Base-by-base conservation (phyloP, 64 coral and sea anemone species). In the Stichodactyla mertensii region DNA sequence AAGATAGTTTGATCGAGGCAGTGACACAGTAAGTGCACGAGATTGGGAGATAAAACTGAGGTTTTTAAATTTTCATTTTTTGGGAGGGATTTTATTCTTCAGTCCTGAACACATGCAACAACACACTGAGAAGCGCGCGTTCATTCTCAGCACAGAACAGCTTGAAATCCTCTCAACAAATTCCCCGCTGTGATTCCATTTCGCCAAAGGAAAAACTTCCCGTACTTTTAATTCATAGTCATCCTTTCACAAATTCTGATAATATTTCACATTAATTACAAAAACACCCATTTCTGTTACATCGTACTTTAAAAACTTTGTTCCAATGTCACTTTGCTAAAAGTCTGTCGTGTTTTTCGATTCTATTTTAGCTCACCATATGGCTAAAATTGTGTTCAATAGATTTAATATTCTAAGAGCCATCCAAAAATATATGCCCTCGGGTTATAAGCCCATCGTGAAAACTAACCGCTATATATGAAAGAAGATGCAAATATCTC, bases 181-280 rank as follows among this genome's bases (percentile, higher is more conserved):
- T 81, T 53, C 53, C 78, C 78, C 12, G 78, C 78, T 81, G 78
- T 55, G 78, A 81, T 19, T 52, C 52, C 78, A 81, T 81, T 81
- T 81, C 78, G 78, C 7, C 16, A 81, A 55, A 18, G 52, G 26
- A 81, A 54, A 81, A 81, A 81, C n/a, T 14, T 81, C 14, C 78
- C 78, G 26, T 53, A 15, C 26, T 81, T 20, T 52, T 81, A 81
- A 81, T 81, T 81, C 51, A 16, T 19, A 81, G 51, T 55, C 51
- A 53, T 81, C 51, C 53, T 81, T 81, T 81, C 78, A 81, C n/a
- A 55, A 81, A 81, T 81, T 81, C 78, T 81, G 69, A 74, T 74
- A 74, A 74, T 74, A 74, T 74, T 74, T 74, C 69, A 74, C 69
- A 74, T 31, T 74, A 36, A 74, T 74, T 27, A 31, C 69, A 31